Evolutionary conservation across 2,113 vertebrate genomes (phyloP).

Genomic region (Hipposideros armiger): DNA sequence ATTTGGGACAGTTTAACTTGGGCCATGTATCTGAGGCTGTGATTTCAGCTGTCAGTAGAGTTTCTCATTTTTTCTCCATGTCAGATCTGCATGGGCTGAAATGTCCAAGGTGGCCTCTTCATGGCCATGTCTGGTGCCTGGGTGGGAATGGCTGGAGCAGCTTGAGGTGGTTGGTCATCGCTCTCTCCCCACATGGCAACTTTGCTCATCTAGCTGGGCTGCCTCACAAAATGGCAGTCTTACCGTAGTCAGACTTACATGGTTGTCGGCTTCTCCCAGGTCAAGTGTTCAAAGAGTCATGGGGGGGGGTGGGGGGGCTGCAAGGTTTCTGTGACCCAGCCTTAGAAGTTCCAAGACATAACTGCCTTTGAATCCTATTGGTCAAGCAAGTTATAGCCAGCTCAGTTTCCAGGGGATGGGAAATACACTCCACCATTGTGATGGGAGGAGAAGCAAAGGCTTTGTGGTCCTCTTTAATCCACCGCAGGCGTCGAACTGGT

Average conservation of each 20-base stretch:
- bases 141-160: background rate
- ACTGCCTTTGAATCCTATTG: conserved; percentile 5
- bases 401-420: background rate
- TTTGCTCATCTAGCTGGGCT: background rate
- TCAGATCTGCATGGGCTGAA: background rate
- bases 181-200: background rate
- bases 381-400: background rate
- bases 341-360: background rate
- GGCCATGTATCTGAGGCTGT: background rate
- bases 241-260: background rate
- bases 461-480: conserved; percentile 48
- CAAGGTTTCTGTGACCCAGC: background rate
- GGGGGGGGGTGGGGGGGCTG: background rate
- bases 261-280: background rate
- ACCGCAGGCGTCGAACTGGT: background rate
- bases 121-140: background rate
- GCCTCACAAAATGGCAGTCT: background rate
- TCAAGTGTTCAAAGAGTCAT: background rate
- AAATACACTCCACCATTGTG: background rate
- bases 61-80: background rate
- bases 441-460: background rate
- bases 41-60: background rate
- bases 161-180: background rate
- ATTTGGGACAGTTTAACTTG: background rate
- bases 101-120: background rate